Evolutionary conservation across 2,888 invertebrate species (phyloP), one percentile per base, ranked within the genome.

Genomic region (Drosophila nr. perissopoda): DNA sequence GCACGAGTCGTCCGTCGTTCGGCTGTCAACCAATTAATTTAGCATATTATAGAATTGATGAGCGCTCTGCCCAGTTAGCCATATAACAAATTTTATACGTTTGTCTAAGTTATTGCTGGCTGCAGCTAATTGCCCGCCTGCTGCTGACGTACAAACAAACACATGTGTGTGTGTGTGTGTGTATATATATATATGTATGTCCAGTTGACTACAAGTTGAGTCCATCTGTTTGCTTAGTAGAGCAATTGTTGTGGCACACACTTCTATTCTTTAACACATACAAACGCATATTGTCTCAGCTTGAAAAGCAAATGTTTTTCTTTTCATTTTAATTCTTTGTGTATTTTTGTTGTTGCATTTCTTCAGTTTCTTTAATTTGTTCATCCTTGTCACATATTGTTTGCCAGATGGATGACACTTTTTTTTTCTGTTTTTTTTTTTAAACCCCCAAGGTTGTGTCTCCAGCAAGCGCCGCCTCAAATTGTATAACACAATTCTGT

Each of bases 401-500:
- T 42, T 52, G 51, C 16, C 38, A 7, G 29, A 53, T 5, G 29
- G 29, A 18, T 29, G 38, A 8, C 29, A 38, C 8, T n/a, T 38
- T 40, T 56, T 33, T 33, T 33, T 49, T 49, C 0, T 49, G 10
- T n/a, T 6, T 5, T 1, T 13, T 42, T 48, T 64, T 53, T 48
- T 61, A 42, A 66, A 45, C 54, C 38, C 65, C 66, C 84, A 86
- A 87, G 82, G 82, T 83, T 87, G 81, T 57, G 73, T 74, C 76
- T 69, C 42, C 42, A 57, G 42, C 57, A 57, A 69, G 62, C 52
- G 56, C 57, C 62, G 49, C 62, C 29, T 38, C n/a, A 29, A 78
- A 76, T 84, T 84, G 89, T 84, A 89, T 84, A 89, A 84, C 87
- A 76, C 49, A 33, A 16, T 57, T 63, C 57, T 67, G 29, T 31